Conservation (phyloP, 2,797 vertebrate genomes). For the Octomys mimax region DNA sequence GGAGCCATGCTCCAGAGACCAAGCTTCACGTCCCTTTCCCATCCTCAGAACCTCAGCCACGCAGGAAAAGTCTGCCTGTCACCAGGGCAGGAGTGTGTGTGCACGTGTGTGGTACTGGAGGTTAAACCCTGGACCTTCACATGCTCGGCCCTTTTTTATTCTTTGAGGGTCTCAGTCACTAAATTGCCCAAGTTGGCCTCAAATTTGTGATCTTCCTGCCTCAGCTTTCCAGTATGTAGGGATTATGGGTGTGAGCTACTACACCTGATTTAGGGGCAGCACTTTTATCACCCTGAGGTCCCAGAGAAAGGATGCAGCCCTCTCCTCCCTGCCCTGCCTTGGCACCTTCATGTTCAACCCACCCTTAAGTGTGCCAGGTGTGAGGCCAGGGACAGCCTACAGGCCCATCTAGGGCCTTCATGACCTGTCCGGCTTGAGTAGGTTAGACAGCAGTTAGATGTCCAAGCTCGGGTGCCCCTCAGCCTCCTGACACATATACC, state of each 20-base stretch:
- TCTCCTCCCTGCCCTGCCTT: background rate
- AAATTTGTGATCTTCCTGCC: background rate
- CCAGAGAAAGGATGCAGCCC: background rate
- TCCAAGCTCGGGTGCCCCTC: background rate
- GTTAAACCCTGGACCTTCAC: background rate
- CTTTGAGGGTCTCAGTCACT: background rate
- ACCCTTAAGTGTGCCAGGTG: background rate
- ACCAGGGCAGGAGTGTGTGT: background rate
- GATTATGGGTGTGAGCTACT: background rate
- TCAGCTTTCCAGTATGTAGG: background rate
- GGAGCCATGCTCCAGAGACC: background rate
- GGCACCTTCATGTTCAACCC: background rate
- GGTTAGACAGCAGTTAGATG: background rate
- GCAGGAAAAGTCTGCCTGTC: background rate
- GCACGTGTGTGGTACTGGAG: background rate
- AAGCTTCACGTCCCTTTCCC: background rate
- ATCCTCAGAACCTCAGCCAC: background rate
- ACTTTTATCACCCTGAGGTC: background rate
- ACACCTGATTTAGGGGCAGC: background rate
- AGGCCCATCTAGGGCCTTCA: background rate
- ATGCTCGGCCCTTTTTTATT: background rate
- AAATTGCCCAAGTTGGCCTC: background rate
- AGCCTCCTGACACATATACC: background rate
- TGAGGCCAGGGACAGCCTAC: background rate
- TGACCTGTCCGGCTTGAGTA: rapidly evolving